Evolutionary conservation across 2,113 vertebrate species (phyloP), one percentile per base, ranked within the genome.

Genomic region (Phylloscopus whistleri): DNA sequence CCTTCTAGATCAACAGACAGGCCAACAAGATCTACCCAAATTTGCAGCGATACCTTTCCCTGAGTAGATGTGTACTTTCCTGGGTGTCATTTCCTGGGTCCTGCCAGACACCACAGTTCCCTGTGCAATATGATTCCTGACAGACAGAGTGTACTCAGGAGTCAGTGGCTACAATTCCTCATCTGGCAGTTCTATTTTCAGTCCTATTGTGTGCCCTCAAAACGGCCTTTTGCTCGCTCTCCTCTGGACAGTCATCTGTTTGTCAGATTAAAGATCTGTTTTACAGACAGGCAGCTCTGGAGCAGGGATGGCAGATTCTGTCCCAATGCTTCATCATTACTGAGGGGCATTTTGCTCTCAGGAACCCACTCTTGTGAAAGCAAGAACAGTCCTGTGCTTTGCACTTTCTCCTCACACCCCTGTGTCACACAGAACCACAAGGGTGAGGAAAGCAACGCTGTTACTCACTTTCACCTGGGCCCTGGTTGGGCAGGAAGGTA

Each of bases 111-210:
- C 37, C 9, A 24, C 13, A 33, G 35, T 12, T 88, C 76, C 77
- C 76, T 58, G 26, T 67, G 62, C 84, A 82, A 22, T 56, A 8
- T 30, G 31, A 91, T 55, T 94, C 66, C 74, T 84, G 52, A 84
- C 39, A 88, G 44, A 64, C 73, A 89, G 53, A 83, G 39, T 18
- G 48, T 63, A 87, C 20, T 27, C 87, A 72, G 53, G 52, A 94
- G n/a, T 16, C 48, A 35, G 48, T 2, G 86, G 60, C 79, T 83
- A 64, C 70, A 83, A 58, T 37, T 44, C 44, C 51, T 69, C 46
- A 76, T 49, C 79, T 83, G 68, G 59, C 85, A 85, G 53, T 69
- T 89, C 81, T 81, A 74, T 59, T 87, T 87, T 49, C 58, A 91
- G 73, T 58, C 70, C 78, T 62, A 49, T 53, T 79, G 84, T 89